These are phyloP conservation scores for Hydraecia micacea DNA, from an alignment of 2,888 invertebrate species.

Conservation along the genomic window DNA sequence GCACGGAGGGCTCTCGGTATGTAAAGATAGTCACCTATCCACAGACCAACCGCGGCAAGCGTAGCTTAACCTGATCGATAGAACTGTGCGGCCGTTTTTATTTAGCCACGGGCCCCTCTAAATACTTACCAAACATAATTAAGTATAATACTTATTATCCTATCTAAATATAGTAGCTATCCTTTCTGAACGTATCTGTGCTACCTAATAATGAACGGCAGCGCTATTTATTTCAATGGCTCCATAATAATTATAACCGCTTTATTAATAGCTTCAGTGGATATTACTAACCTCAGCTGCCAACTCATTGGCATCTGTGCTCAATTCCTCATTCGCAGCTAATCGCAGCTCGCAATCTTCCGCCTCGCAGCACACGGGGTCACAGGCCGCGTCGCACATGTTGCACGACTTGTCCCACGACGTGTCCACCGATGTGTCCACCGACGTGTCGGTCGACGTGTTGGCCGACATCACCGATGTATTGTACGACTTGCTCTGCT, in stretches of 20 bases:
- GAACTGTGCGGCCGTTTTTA: too few species aligned
- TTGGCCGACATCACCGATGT: slow-evolving; percentile 60
- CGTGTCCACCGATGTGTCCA: slow-evolving; percentile 65
- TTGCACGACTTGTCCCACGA: slow-evolving; percentile 76
- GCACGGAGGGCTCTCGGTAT: too few species aligned
- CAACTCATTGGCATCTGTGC: slow-evolving; percentile 86
- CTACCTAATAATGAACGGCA: background rate
- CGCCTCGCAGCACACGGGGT: slow-evolving; percentile 83
- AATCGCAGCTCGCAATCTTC: slow-evolving; percentile 82
- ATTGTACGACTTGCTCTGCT: slow-evolving; percentile 67
- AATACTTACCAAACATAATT: background rate
- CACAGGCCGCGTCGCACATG: slow-evolving; percentile 86
- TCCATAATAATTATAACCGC: slow-evolving; percentile 49
- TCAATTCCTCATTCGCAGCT: slow-evolving; percentile 84
- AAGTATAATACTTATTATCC: background rate
- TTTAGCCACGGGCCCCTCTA: background rate
- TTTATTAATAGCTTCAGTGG: slow-evolving; percentile 56
- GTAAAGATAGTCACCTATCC: too few species aligned
- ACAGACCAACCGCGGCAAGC: too few species aligned
- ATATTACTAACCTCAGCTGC: slow-evolving; percentile 83
- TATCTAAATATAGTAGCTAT: background rate
- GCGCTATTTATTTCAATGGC: slow-evolving; percentile 34
- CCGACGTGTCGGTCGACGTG: slow-evolving; percentile 60
- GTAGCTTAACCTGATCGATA: too few species aligned
- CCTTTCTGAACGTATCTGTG: background rate